These are phyloP conservation scores for Mycetomoellerius zeteki DNA, from an alignment of 1,140 invertebrate species.

Conservation along the genomic window DNA sequence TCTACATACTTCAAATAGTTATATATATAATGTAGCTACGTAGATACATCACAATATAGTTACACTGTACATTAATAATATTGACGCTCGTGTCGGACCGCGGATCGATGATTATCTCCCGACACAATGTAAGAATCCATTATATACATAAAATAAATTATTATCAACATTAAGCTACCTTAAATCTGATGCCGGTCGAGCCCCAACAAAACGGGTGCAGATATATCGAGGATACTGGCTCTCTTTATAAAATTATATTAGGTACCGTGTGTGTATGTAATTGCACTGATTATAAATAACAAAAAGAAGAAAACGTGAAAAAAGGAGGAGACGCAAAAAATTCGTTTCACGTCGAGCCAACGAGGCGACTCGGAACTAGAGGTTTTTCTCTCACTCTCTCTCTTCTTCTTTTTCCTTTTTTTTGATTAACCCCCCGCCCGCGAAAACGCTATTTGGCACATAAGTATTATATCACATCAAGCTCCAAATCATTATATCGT, in stretches of 20 bases:
- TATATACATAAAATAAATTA: constrained; percentile 87
- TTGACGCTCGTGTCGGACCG: constrained; percentile 78
- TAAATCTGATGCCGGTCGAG: constrained; percentile 71
- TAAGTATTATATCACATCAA: constrained; percentile 85
- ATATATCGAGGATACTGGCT: constrained; percentile 83
- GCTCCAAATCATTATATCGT: constrained; percentile 73
- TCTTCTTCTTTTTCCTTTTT: not conserved
- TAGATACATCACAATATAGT: constrained; percentile 87
- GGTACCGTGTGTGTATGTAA: constrained; percentile 84
- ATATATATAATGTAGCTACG: constrained; percentile 83
- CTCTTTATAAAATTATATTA: constrained; percentile 86
- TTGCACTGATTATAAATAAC: constrained; percentile 85
- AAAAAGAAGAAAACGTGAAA: constrained; percentile 66
- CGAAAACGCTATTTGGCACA: constrained; percentile 85
- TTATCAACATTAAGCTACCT: constrained; percentile 86
- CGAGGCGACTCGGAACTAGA: constrained; percentile 77
- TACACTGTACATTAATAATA: constrained; percentile 87
- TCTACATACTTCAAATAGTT: constrained; percentile 75
- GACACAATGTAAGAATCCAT: constrained; percentile 84
- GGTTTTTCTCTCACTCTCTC: constrained; percentile 13
- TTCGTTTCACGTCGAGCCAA: constrained; percentile 79
- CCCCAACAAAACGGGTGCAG: constrained; percentile 71
- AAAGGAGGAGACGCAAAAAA: constrained; percentile 72
- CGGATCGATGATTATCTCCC: constrained; percentile 70
- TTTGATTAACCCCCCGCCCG: constrained; percentile 69